Conservation (phyloP, 2,888 invertebrate genomes). For the Lissocephala sabroskyi region DNA sequence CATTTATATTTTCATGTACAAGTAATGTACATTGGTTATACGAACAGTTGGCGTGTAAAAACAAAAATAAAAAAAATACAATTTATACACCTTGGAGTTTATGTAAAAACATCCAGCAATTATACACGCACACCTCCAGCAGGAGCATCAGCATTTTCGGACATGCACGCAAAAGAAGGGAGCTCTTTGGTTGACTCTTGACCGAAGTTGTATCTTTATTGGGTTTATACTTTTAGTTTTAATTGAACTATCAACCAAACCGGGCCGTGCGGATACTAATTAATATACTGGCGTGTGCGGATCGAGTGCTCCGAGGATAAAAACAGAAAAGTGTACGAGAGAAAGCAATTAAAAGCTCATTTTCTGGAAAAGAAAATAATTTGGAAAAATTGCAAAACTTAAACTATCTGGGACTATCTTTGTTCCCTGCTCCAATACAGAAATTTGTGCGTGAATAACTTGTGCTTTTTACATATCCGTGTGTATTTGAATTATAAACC, state of each 20-base stretch:
- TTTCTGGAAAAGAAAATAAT: too few relatives aligned
- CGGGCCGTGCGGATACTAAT: too few relatives aligned
- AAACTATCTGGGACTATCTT: too few relatives aligned
- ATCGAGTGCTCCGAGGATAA: conserved; percentile 23
- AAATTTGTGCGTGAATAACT: too few relatives aligned
- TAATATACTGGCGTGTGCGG: too few relatives aligned
- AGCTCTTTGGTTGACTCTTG: conserved; percentile 30
- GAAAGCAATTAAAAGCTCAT: conserved; percentile 56
- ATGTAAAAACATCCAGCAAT: conserved; percentile 11
- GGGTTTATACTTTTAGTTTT: conserved; percentile 57
- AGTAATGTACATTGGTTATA: too few relatives aligned
- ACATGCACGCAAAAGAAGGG: conserved; percentile 7
- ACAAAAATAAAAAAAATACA: background rate
- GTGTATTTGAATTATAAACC: too few relatives aligned
- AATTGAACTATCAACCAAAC: conserved; percentile 59
- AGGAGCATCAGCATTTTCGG: conserved; percentile 1
- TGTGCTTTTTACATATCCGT: too few relatives aligned
- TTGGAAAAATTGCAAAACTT: too few relatives aligned
- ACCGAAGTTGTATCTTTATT: conserved; percentile 37
- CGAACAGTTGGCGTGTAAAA: conserved; percentile 29
- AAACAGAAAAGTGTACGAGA: conserved; percentile 23
- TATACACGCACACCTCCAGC: conserved; percentile 5
- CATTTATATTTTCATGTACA: too few relatives aligned
- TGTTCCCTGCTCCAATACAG: too few relatives aligned
- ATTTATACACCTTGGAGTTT: background rate